These are phyloP conservation scores for Serranus cabrilla DNA, from an alignment of 2,797 vertebrate species.

Conservation along the genomic window DNA sequence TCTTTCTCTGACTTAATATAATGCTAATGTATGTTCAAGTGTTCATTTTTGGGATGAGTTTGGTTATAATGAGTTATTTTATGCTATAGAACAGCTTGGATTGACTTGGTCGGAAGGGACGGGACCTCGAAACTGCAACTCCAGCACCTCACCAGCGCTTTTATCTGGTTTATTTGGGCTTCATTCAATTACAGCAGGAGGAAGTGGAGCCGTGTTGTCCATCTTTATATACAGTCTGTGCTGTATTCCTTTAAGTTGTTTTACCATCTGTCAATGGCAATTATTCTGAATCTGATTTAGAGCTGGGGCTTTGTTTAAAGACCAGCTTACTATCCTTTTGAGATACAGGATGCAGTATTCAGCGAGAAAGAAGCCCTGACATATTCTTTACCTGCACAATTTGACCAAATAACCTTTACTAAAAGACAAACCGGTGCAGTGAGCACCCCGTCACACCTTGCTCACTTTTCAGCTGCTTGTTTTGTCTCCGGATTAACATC, in stretches of 20 bases:
- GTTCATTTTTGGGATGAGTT: too few species aligned
- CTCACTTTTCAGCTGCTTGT: constrained; percentile 50
- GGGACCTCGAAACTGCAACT: too few species aligned
- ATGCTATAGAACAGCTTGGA: too few species aligned
- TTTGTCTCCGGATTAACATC: constrained; percentile 74
- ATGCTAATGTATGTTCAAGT: too few species aligned
- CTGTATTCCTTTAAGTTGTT: not conserved
- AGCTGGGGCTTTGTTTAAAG: not conserved
- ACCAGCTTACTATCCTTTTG: not conserved
- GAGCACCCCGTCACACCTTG: constrained; percentile 54
- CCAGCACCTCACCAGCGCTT: too few species aligned
- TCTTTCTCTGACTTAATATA: too few species aligned
- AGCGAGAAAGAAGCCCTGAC: not conserved
- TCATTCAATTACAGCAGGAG: too few species aligned
- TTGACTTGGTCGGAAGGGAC: too few species aligned
- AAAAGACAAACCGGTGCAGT: constrained; percentile 30
- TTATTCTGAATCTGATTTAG: not conserved
- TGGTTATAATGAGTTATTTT: too few species aligned
- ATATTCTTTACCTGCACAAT: constrained; percentile 15
- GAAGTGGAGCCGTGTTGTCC: too few species aligned
- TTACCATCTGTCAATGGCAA: not conserved
- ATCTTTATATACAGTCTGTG: too few species aligned
- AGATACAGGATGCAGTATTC: not conserved
- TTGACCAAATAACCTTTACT: constrained; percentile 51
- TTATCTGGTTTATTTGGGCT: too few species aligned